A percentile compares a stretch with the other conserved stretches of the same genome.
These are phyloP conservation scores for Lasioglossum marginatum DNA, from an alignment of 2,888 invertebrate species.

Conservation along the genomic window DNA sequence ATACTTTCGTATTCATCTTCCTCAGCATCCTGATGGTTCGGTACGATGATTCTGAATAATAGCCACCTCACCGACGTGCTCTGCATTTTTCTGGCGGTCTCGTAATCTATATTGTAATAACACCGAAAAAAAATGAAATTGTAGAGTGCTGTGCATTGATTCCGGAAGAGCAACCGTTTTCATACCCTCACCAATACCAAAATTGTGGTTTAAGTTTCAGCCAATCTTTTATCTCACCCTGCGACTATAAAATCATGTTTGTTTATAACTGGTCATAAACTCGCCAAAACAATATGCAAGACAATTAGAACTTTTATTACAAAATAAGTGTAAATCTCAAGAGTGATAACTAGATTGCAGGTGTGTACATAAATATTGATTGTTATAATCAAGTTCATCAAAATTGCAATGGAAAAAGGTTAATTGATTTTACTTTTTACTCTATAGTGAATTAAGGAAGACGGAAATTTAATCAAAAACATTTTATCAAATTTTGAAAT, in stretches of 20 bases:
- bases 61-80: slow-evolving; percentile 35
- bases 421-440: neutral
- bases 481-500: neutral
- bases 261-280: neutral
- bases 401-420: no score
- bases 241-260: neutral
- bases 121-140: slow-evolving; percentile 33
- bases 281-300: no score
- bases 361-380: no score
- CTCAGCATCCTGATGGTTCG: slow-evolving; percentile 44
- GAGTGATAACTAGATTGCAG: no score
- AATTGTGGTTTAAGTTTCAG: neutral
- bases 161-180: slow-evolving; percentile 12
- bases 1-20: slow-evolving; percentile 49
- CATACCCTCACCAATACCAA: neutral
- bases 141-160: slow-evolving; percentile 29
- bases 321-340: no score
- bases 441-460: neutral
- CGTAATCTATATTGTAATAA: slow-evolving; percentile 49
- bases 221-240: neutral
- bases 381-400: no score
- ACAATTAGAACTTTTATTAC: no score
- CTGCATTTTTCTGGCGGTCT: slow-evolving; percentile 46
- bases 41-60: slow-evolving; percentile 53
- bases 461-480: no score